These are phyloP conservation scores for Lagenorhynchus albirostris DNA, from an alignment of 2,113 vertebrate genomes.

Conservation along the genomic window DNA sequence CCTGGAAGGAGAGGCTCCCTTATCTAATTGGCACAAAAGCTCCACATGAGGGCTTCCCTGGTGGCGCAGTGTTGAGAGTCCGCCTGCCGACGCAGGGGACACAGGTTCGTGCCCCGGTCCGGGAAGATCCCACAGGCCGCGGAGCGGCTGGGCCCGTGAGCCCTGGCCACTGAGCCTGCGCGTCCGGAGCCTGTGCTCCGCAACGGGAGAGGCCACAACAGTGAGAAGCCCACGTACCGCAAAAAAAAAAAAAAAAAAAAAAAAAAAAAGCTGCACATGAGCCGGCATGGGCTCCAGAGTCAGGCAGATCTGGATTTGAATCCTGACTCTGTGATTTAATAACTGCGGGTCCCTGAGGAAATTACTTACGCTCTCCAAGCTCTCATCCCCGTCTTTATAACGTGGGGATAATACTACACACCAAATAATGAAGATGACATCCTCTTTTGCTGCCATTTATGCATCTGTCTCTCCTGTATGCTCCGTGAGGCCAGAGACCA, in stretches of 20 bases:
- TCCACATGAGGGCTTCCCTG: no score
- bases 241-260: not conserved
- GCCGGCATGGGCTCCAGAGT: not conserved
- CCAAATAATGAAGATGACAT: not conserved
- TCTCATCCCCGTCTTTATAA: not conserved
- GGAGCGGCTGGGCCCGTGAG: no score
- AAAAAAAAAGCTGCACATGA: not conserved
- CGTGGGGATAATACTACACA: fast-evolving
- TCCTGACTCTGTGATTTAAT: not conserved
- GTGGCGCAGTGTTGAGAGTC: no score
- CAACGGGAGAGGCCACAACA: no score
- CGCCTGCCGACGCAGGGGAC: no score
- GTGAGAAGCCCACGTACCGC: no score
- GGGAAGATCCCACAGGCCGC: no score
- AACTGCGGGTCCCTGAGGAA: not conserved
- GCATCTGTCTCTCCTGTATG: not conserved
- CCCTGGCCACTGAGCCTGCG: no score
- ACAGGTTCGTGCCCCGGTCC: no score
- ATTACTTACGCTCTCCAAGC: not conserved
- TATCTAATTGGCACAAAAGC: not conserved
- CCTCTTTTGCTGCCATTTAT: not conserved
- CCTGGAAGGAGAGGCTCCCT: not conserved
- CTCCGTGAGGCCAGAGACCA: fast-evolving
- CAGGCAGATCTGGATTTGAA: not conserved
- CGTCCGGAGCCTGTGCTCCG: no score